Percentiles rank a stretch among this genome's conserved stretches.
Conservation (phyloP, 2,797 vertebrate genomes). For the Miichthys miiuy region DNA sequence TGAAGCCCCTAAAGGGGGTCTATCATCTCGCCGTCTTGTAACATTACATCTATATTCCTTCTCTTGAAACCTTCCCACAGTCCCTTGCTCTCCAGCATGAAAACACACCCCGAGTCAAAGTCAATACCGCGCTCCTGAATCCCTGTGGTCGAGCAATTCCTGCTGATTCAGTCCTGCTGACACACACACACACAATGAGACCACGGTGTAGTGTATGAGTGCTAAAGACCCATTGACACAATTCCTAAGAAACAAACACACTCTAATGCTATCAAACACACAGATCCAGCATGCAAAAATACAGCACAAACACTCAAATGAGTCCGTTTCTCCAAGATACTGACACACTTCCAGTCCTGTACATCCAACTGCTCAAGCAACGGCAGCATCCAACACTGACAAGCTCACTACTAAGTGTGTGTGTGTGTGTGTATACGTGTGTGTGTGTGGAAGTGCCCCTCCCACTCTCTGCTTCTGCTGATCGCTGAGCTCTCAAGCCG, state of each 20-base stretch:
- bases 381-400: constrained; percentile 66
- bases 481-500: constrained; percentile 54
- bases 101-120: constrained; percentile 50
- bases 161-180: constrained; percentile 57
- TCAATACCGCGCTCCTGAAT: constrained; percentile 43
- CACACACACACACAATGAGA: constrained; percentile 38
- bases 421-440: constrained; percentile 34
- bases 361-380: constrained; percentile 68
- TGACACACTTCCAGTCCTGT: constrained; percentile 42
- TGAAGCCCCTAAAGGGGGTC: constrained; percentile 62
- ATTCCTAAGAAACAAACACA: constrained; percentile 41
- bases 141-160: constrained; percentile 56
- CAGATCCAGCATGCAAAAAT: constrained; percentile 24
- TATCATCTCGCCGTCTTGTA: constrained; percentile 48
- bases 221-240: constrained; percentile 73
- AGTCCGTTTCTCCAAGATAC: constrained; percentile 19
- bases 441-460: constrained; percentile 70
- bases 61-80: constrained; percentile 21
- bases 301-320: constrained; percentile 39
- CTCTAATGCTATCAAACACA: constrained; percentile 9
- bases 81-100: constrained; percentile 27
- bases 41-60: constrained; percentile 60
- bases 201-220: constrained; percentile 13
- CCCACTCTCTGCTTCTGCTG: constrained; percentile 72
- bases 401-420: constrained; percentile 61